Base-by-base conservation (phyloP, 2,888 invertebrate species). In the Ferrisia virgata region DNA sequence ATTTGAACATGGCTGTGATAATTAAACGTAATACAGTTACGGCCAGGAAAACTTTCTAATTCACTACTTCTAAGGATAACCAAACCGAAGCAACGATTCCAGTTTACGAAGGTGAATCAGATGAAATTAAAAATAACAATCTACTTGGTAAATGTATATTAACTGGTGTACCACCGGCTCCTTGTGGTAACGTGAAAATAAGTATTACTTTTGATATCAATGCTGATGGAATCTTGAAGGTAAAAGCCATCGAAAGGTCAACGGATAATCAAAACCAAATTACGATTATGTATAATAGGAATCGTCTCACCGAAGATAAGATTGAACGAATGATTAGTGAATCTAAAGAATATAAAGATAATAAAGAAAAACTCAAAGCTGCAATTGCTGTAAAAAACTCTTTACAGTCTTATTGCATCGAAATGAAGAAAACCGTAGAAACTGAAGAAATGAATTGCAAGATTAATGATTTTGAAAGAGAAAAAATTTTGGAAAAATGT, bases 401-500 rank as follows among this genome's bases (percentile, higher is more conserved):
- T 18, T 18, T 47, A 2, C 18, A 47, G 4, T 47, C 47, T 1
- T 47, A 18, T 18, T 47, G 47, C 5, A 9, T n/a, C 5, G 18
- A 2, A 4, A n/a, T 47, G 18, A 47, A 47, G 47, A 2, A 15
- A 1, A 43, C 43, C 1, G 3, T 43, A 1, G 43, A n/a, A n/a
- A n/a, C n/a, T n/a, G n/a, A 15, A 43, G 43, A 15, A 1, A 15
- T 13, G 15, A 43, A 13, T 13, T 43, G 3, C 15, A 43, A 43
- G 15, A 43, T 15, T 15, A 13, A 3, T 43, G 43, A 43, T 43
- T 43, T 11, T 95, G 97, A 97, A 89, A 94, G 94, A 89, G 93
- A 92, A 87, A 92, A 90, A 79, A 94, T 96, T 87, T 88, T 93
- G 87, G 95, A 96, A 88, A 96, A 96, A 89, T 96, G 96, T 90